phyloP scores from a whole-genome alignment of 2,113 vertebrate species.

The Leptocoma aspasia region DNA sequence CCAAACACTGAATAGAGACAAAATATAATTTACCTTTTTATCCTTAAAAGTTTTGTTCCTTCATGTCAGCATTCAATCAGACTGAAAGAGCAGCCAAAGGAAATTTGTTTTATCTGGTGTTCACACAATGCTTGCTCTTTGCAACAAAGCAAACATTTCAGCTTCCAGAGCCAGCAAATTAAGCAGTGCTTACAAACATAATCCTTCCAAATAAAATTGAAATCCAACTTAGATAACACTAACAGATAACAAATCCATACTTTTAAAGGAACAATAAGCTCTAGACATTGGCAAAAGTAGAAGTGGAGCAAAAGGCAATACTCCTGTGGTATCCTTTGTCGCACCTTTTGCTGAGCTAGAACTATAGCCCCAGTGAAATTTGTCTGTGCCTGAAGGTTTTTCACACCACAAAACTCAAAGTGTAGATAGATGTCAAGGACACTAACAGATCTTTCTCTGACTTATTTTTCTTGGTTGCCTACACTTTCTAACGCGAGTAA shows the following conservation, averaged over 20 bases:
- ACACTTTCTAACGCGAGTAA: background rate
- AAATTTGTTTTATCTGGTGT: background rate
- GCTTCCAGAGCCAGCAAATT: background rate
- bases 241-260: background rate
- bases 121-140: background rate
- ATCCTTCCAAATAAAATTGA: constrained; percentile 21
- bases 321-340: background rate
- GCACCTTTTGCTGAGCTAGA: background rate
- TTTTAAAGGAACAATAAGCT: background rate
- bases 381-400: background rate
- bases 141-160: constrained; percentile 10
- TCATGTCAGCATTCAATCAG: background rate
- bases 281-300: background rate
- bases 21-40: background rate
- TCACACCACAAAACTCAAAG: background rate
- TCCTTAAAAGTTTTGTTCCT: background rate
- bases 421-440: background rate
- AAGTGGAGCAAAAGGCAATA: background rate
- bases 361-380: background rate
- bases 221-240: background rate
- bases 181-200: background rate
- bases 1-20: background rate
- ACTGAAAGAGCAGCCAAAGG: background rate
- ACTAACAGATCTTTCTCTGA: background rate
- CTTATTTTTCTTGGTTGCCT: background rate